Evolutionary conservation across 2,888 invertebrate genomes (phyloP), one percentile per base, ranked within the genome.

Genomic region (Meteorus cinctellus): DNA sequence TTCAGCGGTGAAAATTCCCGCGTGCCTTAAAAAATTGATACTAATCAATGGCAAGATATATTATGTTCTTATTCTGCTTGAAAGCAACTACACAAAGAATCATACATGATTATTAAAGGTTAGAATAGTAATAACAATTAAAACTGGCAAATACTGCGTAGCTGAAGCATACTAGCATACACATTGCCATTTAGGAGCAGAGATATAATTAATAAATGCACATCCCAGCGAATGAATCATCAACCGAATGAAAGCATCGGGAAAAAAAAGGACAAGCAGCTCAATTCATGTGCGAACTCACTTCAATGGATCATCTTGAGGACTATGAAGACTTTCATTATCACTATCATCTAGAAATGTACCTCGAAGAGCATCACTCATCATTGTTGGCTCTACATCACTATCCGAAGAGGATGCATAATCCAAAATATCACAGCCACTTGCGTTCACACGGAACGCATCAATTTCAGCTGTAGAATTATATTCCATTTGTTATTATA

Each of bases 1-100:
- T 85, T 98, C 96, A 0, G 95, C 95, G 0, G 97, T 97, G 88
- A 94, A 97, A 0, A 97, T 94, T 14, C 96, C 96, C 0, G 97
- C 96, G 87, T 95, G 95, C 90, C 97, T 97, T 90, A 67, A 90
- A 90, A 85, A 85, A 81, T 86, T 84, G 79, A 87, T 86, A 82
- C 88, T 88, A 86, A 84, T 62, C 45, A 71, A 71, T 45, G 41
- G 41, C 19, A 27, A 48, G 19, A 62, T 60, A 62, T 41, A 24
- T 45, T 24, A 74, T 75, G 70, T 70, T 55, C 72, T 69, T 67
- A 55, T 80, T 75, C 73, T 78, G 82, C 82, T 84, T 82, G 75
- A 76, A 88, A 89, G 88, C 86, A 82, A 79, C 85, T 87, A 88
- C 84, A 77, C 81, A 71, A 71, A 45, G 19, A 65, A 62, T 45